phyloP scores from a whole-genome alignment of 2,113 vertebrate species.

The Eurystomus gularis region DNA sequence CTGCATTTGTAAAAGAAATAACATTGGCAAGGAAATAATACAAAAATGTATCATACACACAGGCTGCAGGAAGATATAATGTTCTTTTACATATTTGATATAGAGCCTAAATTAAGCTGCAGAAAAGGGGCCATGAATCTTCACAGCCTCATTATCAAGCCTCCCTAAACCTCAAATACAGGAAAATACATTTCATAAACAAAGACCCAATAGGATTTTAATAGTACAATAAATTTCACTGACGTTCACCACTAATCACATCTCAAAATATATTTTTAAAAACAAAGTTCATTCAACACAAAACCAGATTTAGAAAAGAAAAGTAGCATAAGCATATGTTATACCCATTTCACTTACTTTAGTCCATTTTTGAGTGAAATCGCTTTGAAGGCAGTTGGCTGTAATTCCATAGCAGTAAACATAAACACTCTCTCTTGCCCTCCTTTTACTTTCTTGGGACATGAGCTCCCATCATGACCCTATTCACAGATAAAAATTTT shows the following conservation, averaged over 20 bases:
- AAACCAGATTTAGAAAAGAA: slow-evolving; percentile 50
- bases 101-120: slow-evolving; percentile 83
- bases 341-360: background rate
- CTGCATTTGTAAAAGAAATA: slow-evolving; percentile 70
- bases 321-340: background rate
- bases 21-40: slow-evolving; percentile 72
- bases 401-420: background rate
- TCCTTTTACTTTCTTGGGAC: background rate
- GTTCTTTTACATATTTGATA: slow-evolving; percentile 86
- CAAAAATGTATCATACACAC: slow-evolving; percentile 76
- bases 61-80: slow-evolving; percentile 72
- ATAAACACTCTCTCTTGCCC: background rate
- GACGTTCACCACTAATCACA: slow-evolving; percentile 79
- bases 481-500: background rate
- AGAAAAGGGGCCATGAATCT: slow-evolving; percentile 83
- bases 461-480: rapidly evolving
- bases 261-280: slow-evolving; percentile 71
- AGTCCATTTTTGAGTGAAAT: background rate
- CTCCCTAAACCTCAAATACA: slow-evolving; percentile 80
- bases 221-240: slow-evolving; percentile 83
- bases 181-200: slow-evolving; percentile 85
- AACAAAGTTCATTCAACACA: slow-evolving; percentile 65
- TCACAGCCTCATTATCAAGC: slow-evolving; percentile 81
- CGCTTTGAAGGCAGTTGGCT: background rate
- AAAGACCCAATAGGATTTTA: slow-evolving; percentile 84